These are phyloP conservation scores for Pollachius pollachius DNA, from an alignment of 2,113 vertebrate species.

Conservation along the genomic window DNA sequence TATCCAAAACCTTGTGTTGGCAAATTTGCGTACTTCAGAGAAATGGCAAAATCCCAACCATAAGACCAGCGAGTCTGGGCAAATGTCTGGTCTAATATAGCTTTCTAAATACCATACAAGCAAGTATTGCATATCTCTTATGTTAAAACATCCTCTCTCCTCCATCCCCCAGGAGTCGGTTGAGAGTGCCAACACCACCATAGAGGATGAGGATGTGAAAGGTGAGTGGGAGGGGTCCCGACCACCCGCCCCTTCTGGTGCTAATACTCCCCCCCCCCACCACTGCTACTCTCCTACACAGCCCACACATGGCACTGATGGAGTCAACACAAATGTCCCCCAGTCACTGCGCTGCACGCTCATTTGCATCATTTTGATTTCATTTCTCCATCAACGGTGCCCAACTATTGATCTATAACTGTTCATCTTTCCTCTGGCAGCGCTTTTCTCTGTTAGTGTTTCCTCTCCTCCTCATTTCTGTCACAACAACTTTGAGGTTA, in stretches of 20 bases:
- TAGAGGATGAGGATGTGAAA: conserved; percentile 98
- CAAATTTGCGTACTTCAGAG: no score
- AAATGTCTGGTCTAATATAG: conserved; percentile 8
- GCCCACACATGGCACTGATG: not conserved
- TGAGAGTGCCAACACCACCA: conserved; percentile 96
- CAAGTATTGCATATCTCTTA: conserved; percentile 1
- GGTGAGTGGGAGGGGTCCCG: conserved; percentile 70
- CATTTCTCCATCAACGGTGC: not conserved
- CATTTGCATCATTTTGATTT: no score
- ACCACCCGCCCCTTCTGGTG: not conserved
- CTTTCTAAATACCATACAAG: not conserved
- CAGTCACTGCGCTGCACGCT: not conserved
- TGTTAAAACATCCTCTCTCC: conserved; percentile 12
- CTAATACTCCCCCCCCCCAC: not conserved
- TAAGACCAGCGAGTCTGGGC: not conserved
- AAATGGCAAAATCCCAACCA: no score
- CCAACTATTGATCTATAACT: conserved; percentile 8
- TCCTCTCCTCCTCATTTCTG: conserved; percentile 3
- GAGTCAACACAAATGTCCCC: not conserved
- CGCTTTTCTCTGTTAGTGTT: conserved; percentile 13
- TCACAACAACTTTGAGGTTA: not conserved
- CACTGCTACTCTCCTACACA: not conserved
- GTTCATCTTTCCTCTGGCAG: conserved; percentile 2
- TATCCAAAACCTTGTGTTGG: no score
- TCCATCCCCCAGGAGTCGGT: conserved; percentile 86